Percentiles rank a stretch among this genome's conserved stretches.
Evolutionary conservation across 2,888 invertebrate species (phyloP).

Genomic region (Tineola bisselliella): DNA sequence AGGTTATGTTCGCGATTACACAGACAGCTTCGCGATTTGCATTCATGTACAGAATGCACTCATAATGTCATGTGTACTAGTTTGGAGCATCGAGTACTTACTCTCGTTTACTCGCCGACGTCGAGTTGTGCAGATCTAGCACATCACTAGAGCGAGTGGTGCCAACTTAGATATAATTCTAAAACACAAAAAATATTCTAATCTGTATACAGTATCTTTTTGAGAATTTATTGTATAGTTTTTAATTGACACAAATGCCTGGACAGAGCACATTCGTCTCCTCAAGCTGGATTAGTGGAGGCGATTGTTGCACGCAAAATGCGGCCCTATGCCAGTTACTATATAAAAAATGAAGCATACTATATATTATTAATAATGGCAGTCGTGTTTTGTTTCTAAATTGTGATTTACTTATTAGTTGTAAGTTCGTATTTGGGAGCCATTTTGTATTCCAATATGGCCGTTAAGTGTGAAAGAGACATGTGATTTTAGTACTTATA

Average conservation of each 20-base stretch:
- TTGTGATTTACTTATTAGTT: too few species aligned
- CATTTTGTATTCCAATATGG: too few species aligned
- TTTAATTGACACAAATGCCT: too few species aligned
- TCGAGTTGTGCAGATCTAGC: slow-evolving; percentile 56
- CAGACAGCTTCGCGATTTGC: slow-evolving; percentile 73
- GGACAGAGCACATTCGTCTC: too few species aligned
- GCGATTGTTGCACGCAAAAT: too few species aligned
- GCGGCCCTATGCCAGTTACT: too few species aligned
- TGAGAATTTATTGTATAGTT: too few species aligned
- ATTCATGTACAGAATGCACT: slow-evolving; percentile 78
- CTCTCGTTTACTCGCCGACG: slow-evolving; percentile 50
- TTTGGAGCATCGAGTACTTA: slow-evolving; percentile 75
- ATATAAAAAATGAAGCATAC: too few species aligned
- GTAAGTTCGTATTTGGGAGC: too few species aligned
- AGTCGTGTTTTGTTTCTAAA: too few species aligned
- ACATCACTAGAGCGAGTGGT: slow-evolving; percentile 9
- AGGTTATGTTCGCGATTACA: slow-evolving; percentile 77
- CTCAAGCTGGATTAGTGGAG: too few species aligned
- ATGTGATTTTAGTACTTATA: neutral
- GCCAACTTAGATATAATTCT: neutral
- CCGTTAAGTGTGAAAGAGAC: neutral
- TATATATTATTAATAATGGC: too few species aligned
- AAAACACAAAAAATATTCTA: neutral
- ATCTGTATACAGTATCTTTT: neutral
- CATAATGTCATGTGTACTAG: slow-evolving; percentile 73